Conservation (phyloP, 2,888 invertebrate genomes). For the Parnassius smintheus region DNA sequence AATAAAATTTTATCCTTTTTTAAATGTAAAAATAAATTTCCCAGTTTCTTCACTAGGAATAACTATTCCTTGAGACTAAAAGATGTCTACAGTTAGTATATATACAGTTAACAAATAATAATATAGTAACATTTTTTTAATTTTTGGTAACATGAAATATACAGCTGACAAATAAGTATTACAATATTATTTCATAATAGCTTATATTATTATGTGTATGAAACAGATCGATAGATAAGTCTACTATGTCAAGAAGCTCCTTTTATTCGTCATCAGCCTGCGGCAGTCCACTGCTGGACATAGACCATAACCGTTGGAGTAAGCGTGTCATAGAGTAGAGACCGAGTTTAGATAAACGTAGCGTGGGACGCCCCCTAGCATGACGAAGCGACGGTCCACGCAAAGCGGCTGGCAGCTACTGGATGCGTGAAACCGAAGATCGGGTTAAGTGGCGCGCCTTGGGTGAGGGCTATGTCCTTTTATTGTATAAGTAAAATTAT, state of each 20-base stretch:
- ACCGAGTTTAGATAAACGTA: no score
- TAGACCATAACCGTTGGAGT: no score
- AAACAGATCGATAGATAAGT: background rate
- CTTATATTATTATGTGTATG: background rate
- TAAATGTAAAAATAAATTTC: conserved; percentile 78
- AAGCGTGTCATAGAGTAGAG: no score
- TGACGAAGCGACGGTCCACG: no score
- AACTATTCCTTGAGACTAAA: conserved; percentile 73
- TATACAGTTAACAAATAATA: conserved; percentile 67
- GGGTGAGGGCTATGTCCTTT: background rate
- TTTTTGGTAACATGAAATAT: conserved; percentile 76
- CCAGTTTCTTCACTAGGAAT: conserved; percentile 62
- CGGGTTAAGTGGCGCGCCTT: no score
- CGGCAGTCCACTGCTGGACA: no score
- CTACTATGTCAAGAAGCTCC: background rate
- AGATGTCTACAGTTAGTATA: conserved; percentile 44
- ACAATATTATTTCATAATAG: conserved; percentile 17
- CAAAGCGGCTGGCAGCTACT: no score
- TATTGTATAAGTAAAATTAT: background rate
- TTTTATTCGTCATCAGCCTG: background rate
- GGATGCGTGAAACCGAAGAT: no score
- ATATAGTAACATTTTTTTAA: conserved; percentile 57
- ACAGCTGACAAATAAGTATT: conserved; percentile 40
- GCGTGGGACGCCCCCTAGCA: no score
- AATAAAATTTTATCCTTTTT: conserved; percentile 72